Evolutionary conservation across 2,797 vertebrate species (phyloP).

Genomic region (Orestias chungarensis): DNA sequence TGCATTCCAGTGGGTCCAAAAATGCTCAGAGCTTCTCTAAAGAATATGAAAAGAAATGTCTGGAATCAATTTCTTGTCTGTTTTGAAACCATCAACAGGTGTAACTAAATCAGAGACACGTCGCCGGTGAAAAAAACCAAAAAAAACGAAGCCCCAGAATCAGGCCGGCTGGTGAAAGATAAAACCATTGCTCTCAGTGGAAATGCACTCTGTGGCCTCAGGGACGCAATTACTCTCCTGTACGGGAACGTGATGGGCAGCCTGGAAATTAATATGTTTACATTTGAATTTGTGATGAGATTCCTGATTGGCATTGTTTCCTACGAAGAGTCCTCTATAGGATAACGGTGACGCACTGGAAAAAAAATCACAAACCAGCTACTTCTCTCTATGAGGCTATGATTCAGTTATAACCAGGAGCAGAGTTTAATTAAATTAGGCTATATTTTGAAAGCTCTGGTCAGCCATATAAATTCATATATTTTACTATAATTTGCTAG

Average conservation of each 20-base stretch:
- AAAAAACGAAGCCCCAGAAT: neutral
- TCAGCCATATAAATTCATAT: neutral
- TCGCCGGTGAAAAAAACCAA: neutral
- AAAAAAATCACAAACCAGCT: neutral
- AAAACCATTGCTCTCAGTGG: neutral
- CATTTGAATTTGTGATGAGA: neutral
- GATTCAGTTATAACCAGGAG: neutral
- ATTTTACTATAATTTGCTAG: neutral
- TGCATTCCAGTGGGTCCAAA: neutral
- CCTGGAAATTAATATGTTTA: neutral
- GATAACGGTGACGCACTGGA: neutral
- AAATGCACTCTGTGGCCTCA: neutral
- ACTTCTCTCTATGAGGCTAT: neutral
- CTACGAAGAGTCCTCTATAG: conserved; percentile 4
- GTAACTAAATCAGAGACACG: conserved; percentile 34
- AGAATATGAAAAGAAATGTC: conserved; percentile 28
- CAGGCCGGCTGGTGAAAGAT: conserved; percentile 5
- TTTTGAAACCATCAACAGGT: conserved; percentile 57
- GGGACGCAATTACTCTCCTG: conserved; percentile 4
- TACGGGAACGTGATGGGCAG: neutral
- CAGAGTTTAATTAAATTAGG: neutral
- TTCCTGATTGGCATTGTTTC: conserved; percentile 26
- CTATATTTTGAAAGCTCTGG: neutral
- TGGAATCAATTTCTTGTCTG: conserved; percentile 51
- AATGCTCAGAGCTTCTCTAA: conserved; percentile 3